A percentile compares a stretch with the other conserved stretches of the same genome.
These are phyloP conservation scores for Helostoma temminkii DNA, from an alignment of 2,797 vertebrate genomes.

Conservation along the genomic window DNA sequence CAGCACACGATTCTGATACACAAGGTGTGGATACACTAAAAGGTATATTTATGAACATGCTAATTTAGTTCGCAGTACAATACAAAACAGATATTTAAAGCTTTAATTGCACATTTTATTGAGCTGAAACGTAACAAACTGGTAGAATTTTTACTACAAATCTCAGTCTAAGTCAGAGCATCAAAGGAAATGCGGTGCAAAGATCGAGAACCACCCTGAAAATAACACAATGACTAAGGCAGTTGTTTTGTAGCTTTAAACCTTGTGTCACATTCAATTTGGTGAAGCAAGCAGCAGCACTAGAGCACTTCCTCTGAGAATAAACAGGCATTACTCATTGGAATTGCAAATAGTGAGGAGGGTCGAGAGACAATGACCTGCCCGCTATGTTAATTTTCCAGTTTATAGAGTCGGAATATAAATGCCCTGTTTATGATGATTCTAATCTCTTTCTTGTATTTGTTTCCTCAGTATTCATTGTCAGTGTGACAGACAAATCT, in stretches of 20 bases:
- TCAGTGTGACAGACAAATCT: conserved; percentile 61
- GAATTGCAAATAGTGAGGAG: conserved; percentile 83
- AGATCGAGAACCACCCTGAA: conserved; percentile 31
- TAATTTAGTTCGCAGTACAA: background rate
- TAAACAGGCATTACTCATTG: conserved; percentile 79
- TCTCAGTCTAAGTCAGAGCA: conserved; percentile 9
- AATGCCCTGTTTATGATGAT: conserved; percentile 83
- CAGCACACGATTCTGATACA: background rate
- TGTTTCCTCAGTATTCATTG: conserved; percentile 69
- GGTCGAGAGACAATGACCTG: conserved; percentile 81
- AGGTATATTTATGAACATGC: background rate
- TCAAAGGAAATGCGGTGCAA: conserved; percentile 35
- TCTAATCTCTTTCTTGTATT: conserved; percentile 70
- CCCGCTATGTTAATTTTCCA: conserved; percentile 75
- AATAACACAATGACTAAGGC: conserved; percentile 58
- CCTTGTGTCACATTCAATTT: conserved; percentile 59
- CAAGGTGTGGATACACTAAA: background rate
- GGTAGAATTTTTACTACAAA: conserved; percentile 24
- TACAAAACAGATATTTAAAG: background rate
- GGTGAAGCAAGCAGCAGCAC: conserved; percentile 61
- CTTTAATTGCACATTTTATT: background rate
- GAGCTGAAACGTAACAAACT: background rate
- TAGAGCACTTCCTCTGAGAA: conserved; percentile 54
- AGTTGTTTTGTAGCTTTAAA: conserved; percentile 45
- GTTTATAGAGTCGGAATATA: conserved; percentile 80